Evolutionary conservation across 2,888 invertebrate species (phyloP).

Genomic region (Panorpa germanica): DNA sequence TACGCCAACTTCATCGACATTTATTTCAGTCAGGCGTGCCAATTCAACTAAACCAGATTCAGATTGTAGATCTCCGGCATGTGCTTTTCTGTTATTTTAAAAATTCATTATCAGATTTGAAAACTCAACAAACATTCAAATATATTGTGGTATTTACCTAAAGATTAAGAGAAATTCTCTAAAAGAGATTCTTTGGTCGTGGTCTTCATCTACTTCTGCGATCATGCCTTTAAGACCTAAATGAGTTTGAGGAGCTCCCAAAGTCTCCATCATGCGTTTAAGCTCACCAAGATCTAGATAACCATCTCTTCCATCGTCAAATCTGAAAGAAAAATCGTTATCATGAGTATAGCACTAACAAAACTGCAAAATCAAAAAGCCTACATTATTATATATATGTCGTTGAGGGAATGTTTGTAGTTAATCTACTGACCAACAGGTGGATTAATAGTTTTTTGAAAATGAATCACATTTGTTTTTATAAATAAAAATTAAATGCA

Average conservation of each 20-base stretch:
- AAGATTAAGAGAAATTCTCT: constrained; percentile 71
- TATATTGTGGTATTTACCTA: constrained; percentile 21
- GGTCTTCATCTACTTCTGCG: constrained; percentile 73
- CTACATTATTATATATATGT: constrained; percentile 7
- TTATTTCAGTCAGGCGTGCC: constrained; percentile 74
- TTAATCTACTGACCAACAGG: too few species aligned
- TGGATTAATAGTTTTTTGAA: too few species aligned
- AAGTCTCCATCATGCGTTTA: constrained; percentile 91
- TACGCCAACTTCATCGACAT: constrained; percentile 87
- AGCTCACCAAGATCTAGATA: constrained; percentile 77
- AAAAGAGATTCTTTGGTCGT: constrained; percentile 74
- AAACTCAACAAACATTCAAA: constrained; percentile 2
- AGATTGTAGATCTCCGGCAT: constrained; percentile 71
- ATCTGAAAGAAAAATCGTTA: constrained; percentile 37
- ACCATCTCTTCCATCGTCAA: constrained; percentile 76
- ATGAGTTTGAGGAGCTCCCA: constrained; percentile 92
- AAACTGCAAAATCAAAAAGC: constrained; percentile 12
- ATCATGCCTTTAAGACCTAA: constrained; percentile 90
- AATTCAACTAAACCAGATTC: constrained; percentile 76
- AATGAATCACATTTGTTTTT: too few species aligned
- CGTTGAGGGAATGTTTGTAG: too few species aligned
- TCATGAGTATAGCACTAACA: constrained; percentile 10
- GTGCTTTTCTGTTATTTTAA: constrained; percentile 53
- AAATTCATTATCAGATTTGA: constrained; percentile 20
- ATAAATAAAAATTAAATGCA: too few species aligned